Base-by-base conservation (phyloP, 2,113 vertebrate genomes). In the Glaucomys volans region DNA sequence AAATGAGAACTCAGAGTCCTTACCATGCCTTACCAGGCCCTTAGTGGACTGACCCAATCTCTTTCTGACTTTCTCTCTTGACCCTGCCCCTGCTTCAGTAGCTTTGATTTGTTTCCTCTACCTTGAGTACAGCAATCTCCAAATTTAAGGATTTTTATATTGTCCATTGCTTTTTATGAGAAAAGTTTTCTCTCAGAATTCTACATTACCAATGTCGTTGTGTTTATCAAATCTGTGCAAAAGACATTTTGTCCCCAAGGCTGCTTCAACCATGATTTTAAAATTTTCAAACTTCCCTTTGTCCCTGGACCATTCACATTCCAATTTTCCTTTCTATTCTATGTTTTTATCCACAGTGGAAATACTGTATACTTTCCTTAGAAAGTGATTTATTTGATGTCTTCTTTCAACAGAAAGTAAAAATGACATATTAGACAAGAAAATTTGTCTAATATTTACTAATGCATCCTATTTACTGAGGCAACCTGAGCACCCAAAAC, bases 51-150 rank as follows among this genome's bases (percentile, higher is more conserved):
- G 11, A 8, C 5, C 20, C 66, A 32, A 50, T 50, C 82, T 8
- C 2, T 62, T 18, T 35, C 28, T 71, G 3, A 64, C 22, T 3
- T 71, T 22, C 37, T 66, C 0, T 62, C 32, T 57, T 76, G 24
- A 8, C 9, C 20, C 11, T 52, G 10, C 30, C 7, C 3, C 8
- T 40, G 0, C 2, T 84, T 28, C 32, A 54, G 2, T 2, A 20
- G 0, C 26, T 12, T 16, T 30, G n/a, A 4, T 22, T 20, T 66
- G 13, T 40, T 72, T 91, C 32, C 2, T 83, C 22, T 12, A 28
- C 9, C 32, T 26, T 88, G 37, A 75, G 37, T 13, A 17, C 10
- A 71, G 4, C 0, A 16, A 50, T 8, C 10, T 93, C 13, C 69
- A 24, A 69, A 11, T 64, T 30, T 35, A 93, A 82, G 22, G 14